A percentile compares a stretch with the other conserved stretches of the same genome.
phyloP scores from a whole-genome alignment of 2,888 invertebrate genomes.

The Trissolcus japonicus region DNA sequence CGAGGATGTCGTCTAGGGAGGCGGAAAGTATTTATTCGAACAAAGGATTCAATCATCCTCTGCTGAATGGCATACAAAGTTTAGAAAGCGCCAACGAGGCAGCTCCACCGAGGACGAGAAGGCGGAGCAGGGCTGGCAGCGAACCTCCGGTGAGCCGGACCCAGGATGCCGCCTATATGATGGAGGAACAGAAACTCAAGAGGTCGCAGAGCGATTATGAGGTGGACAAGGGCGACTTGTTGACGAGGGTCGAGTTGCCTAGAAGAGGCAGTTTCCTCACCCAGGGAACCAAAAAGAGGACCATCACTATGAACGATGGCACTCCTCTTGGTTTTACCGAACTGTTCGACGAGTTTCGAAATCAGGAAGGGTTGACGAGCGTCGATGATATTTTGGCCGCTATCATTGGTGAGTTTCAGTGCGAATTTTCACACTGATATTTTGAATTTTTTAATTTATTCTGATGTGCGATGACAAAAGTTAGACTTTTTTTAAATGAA shows the following conservation, averaged over 20 bases:
- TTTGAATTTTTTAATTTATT: no score
- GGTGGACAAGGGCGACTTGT: conserved; percentile 85
- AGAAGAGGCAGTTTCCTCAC: conserved; percentile 91
- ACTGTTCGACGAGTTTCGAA: conserved; percentile 90
- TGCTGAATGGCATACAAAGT: conserved; percentile 65
- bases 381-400: conserved; percentile 91
- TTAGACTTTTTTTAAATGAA: no score
- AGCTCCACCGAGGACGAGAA: conserved; percentile 27
- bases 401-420: conserved; percentile 80
- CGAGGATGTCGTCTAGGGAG: conserved; percentile 29
- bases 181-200: conserved; percentile 74
- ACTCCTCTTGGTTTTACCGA: conserved; percentile 92
- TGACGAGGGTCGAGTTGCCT: conserved; percentile 91
- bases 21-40: conserved; percentile 53
- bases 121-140: conserved; percentile 71
- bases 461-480: no score
- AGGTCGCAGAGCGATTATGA: conserved; percentile 76
- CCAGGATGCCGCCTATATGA: conserved; percentile 57
- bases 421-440: no score
- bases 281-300: conserved; percentile 86
- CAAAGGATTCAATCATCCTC: conserved; percentile 61
- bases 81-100: conserved; percentile 60
- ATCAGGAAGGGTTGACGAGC: conserved; percentile 91
- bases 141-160: conserved; percentile 70
- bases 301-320: conserved; percentile 80